These are phyloP conservation scores for Leuctra nigra DNA, from an alignment of 2,888 invertebrate genomes.

Conservation along the genomic window DNA sequence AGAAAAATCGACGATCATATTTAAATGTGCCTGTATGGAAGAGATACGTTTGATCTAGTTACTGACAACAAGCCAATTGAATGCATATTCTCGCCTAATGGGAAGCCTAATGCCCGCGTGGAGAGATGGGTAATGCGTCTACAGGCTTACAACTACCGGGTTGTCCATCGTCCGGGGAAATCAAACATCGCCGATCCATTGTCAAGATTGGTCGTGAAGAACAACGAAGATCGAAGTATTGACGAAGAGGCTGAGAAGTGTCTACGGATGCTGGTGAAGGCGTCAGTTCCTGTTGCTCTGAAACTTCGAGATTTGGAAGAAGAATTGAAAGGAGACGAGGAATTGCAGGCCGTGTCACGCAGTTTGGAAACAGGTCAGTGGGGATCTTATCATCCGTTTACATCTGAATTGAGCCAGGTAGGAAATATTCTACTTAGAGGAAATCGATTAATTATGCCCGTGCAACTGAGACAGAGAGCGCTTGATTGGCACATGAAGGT, in stretches of 20 bases:
- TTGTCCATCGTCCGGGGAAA: not conserved
- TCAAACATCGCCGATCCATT: slow-evolving; percentile 7
- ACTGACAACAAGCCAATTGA: slow-evolving; percentile 36
- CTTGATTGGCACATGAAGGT: slow-evolving; percentile 34
- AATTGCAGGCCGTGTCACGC: not conserved
- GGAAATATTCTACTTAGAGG: slow-evolving; percentile 30
- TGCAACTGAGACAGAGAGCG: slow-evolving; percentile 27
- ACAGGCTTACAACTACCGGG: not conserved
- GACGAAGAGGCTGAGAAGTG: not conserved
- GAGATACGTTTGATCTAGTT: slow-evolving; percentile 32
- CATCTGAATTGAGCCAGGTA: slow-evolving; percentile 34
- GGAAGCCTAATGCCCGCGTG: not conserved
- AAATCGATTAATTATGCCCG: slow-evolving; percentile 30
- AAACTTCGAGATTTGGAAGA: not conserved
- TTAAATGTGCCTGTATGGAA: slow-evolving; percentile 36
- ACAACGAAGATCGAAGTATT: not conserved
- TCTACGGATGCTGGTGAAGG: not conserved
- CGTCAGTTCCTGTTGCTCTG: not conserved
- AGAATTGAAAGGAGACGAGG: too few relatives aligned
- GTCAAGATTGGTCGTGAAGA: not conserved
- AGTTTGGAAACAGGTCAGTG: not conserved
- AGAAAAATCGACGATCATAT: too few relatives aligned
- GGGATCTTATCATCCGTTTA: slow-evolving; percentile 27
- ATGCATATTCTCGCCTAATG: slow-evolving; percentile 4
- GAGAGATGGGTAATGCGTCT: slow-evolving; percentile 4